These are phyloP conservation scores for Alfaro cultratus DNA, from an alignment of 2,797 vertebrate species.

Conservation along the genomic window DNA sequence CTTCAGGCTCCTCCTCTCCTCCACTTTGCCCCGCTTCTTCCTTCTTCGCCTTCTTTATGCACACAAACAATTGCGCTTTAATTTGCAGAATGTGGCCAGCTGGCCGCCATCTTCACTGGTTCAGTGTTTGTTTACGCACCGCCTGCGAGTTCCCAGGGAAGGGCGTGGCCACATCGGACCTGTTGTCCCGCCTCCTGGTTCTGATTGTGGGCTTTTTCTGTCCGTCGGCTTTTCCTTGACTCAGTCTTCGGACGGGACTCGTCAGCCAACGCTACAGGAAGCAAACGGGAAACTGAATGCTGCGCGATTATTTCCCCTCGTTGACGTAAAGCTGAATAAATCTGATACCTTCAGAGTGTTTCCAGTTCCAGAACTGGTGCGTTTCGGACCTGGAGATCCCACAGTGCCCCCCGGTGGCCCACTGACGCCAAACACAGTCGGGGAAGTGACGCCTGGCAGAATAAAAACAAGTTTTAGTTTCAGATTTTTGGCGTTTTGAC, in stretches of 20 bases:
- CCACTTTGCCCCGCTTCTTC: constrained; percentile 81
- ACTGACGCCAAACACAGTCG: constrained; percentile 40
- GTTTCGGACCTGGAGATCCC: constrained; percentile 89
- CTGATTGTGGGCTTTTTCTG: constrained; percentile 87
- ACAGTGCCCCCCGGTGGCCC: constrained; percentile 57
- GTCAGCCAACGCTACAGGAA: constrained; percentile 77
- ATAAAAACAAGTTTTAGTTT: not conserved
- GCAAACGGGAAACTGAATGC: not conserved
- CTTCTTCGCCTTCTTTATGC: constrained; percentile 65
- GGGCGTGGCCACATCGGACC: constrained; percentile 80
- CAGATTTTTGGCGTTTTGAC: not conserved
- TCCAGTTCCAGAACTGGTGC: constrained; percentile 82
- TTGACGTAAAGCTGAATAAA: not conserved
- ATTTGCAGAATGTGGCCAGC: too few species aligned
- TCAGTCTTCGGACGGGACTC: constrained; percentile 90
- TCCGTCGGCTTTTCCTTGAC: constrained; percentile 91
- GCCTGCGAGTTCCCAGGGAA: constrained; percentile 86
- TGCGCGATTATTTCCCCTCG: not conserved
- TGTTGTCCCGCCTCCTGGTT: constrained; percentile 88
- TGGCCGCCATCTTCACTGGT: not conserved
- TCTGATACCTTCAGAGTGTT: constrained; percentile 88
- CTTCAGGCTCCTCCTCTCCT: constrained; percentile 93
- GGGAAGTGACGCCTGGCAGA: constrained; percentile 53
- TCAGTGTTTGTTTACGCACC: constrained; percentile 30
- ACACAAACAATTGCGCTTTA: not conserved